Percentiles rank a stretch among this genome's conserved stretches.
phyloP scores from a whole-genome alignment of 2,797 vertebrate species.

The Pipistrellus pygmaeus region DNA sequence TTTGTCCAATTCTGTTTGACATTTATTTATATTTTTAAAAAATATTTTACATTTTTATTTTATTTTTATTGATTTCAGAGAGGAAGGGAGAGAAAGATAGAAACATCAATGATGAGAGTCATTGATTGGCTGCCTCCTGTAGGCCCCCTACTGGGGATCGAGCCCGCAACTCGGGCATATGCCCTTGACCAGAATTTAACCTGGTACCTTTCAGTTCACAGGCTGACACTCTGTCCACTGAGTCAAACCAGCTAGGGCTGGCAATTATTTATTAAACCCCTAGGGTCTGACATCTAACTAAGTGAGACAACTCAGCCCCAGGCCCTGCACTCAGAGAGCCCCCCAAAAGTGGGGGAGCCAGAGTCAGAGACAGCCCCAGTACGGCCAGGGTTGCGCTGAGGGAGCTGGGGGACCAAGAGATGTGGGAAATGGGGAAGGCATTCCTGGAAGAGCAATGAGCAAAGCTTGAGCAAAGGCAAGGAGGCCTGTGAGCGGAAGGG shows the following conservation, averaged over 20 bases:
- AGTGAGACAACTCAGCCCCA: neutral
- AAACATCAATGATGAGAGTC: too few relatives aligned
- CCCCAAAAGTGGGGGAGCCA: neutral
- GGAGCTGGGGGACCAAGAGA: neutral
- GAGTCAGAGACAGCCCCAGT: neutral
- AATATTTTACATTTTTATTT: too few relatives aligned
- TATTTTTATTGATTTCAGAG: too few relatives aligned
- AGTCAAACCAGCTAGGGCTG: too few relatives aligned
- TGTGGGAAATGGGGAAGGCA: too few relatives aligned
- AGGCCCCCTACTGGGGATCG: too few relatives aligned
- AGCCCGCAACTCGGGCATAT: too few relatives aligned
- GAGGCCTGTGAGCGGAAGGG: rapidly evolving
- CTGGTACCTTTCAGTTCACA: too few relatives aligned
- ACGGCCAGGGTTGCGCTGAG: neutral
- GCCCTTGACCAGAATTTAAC: too few relatives aligned
- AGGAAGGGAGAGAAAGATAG: too few relatives aligned
- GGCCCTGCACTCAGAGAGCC: neutral
- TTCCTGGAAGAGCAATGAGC: neutral
- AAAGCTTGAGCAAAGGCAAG: neutral
- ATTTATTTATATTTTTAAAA: neutral
- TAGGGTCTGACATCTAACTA: neutral
- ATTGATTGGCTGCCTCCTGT: too few relatives aligned
- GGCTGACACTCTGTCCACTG: too few relatives aligned
- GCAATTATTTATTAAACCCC: constrained; percentile 24
- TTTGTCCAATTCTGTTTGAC: neutral